Evolutionary conservation across 2,797 vertebrate genomes (phyloP), one percentile per base, ranked within the genome.

Genomic region (Dendrocincla tyrannina): DNA sequence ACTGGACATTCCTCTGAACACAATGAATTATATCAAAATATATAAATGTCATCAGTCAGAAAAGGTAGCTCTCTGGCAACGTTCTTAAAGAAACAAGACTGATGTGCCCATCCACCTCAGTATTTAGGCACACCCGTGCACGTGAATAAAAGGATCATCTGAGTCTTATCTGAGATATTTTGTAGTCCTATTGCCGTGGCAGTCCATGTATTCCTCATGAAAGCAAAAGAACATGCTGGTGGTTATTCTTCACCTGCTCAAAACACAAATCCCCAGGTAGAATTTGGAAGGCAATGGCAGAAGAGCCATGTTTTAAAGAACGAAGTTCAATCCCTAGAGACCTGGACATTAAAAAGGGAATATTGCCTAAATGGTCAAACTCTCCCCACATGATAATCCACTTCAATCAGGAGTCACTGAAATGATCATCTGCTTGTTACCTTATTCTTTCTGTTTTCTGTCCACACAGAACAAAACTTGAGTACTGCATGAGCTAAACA

Each of bases 41-140:
- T 20, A 92, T 79, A 88, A 90, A 87, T 88, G 91, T 59, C 87
- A 93, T 82, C 50, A 79, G 88, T 88, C 72, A 83, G 56, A 93
- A 86, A 93, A 86, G 49, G 32, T 22, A 87, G 77, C 32, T 86
- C 56, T 72, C 66, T 76, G n/a, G 32, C 5, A 42, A 39, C 60
- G 13, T 53, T 85, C 69, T 70, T 80, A 85, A 91, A 91, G 93
- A 85, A 77, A 87, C 32, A 93, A 64, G 82, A 37, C 44, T 44
- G n/a, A 44, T 63, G 15, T 39, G 37, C 24, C 17, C 47, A 46
- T 72, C n/a, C 93, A 70, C 73, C 37, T 85, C 1, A 0, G 16
- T 70, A 49, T 66, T 78, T 85, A 59, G 18, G 30, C 20, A 58
- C 8, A 58, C 3, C 2, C 1, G 3, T 6, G 2, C 22, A 18